Evolutionary conservation across 2,888 invertebrate species (phyloP), one percentile per base, ranked within the genome.

Genomic region (Cremastinae sp.): DNA sequence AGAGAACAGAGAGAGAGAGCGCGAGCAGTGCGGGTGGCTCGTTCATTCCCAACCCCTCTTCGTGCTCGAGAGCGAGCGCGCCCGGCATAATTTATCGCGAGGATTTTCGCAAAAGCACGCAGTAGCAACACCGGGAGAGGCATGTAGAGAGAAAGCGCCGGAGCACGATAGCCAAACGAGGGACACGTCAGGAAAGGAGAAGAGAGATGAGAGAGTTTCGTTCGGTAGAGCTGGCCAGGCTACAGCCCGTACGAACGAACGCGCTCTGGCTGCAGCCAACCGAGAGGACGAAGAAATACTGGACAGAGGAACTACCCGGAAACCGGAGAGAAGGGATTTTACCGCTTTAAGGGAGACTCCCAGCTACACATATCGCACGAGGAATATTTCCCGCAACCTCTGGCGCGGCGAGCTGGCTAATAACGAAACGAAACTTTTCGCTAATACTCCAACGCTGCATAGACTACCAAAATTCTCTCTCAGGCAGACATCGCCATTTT

Each of bases 51-150:
- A 85, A 73, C 87, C 87, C 87, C 66, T 76, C 74, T 64, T 77
- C 73, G 79, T 76, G 72, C 78, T 73, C 73, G 75, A 78, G 71
- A 77, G 75, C 75, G 61, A 80, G 80, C 82, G 80, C 87, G 87
- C 87, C 84, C 86, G 86, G 89, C 89, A 89, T 89, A 89, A 89
- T 89, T 89, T 89, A 89, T 89, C 89, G 89, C 89, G 89, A 89
- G 89, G 89, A 89, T 89, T 89, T 89, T 89, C 89, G 85, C 89
- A 87, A 89, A 89, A 89, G 88, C 88, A 88, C 86, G 88, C 86
- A 86, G 85, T 83, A 83, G 81, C 80, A 83, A 79, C 81, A 79
- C 82, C 83, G 82, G 82, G 83, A 85, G 84, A 43, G 22, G 84
- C 84, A 80, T 83, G 81, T 53, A 51, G 83, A 81, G 77, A 72